Base-by-base conservation (phyloP, 2,888 invertebrate genomes). In the Stenoptilia bipunctidactyla region DNA sequence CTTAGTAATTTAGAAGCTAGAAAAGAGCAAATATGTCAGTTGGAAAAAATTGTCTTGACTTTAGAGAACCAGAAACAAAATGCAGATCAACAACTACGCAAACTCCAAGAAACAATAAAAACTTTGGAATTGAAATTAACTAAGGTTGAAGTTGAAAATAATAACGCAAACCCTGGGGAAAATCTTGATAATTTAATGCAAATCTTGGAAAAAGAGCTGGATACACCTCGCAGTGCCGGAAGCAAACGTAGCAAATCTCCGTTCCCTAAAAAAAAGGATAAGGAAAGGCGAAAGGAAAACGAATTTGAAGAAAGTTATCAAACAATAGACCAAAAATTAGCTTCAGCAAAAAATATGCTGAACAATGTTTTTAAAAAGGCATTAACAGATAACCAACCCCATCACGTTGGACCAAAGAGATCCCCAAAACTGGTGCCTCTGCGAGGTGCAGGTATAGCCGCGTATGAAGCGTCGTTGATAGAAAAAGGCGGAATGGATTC, bases 181-280 rank as follows among this genome's bases (percentile, higher is more conserved):
- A 67, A 75, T 41, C 51, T 83, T 13, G 75, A 80, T 45, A 65
- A 60, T 43, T 56, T 83, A 37, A 73, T 82, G 13, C 71, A 72
- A 59, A 70, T 71, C 34, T 60, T 82, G 5, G 83, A 82, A 61
- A 62, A 74, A 15, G 83, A 83, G 53, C 50, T 83, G 37, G 66
- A 58, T 30, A 52, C 60, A 15, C 57, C 71, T 27, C 34, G 52
- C 3, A 45, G 52, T 13, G 14, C 33, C 39, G n/a, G 43, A 36
- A 20, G 3, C 3, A 20, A 20, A 20, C 15, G 20, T 14, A 39
- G 15, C 27, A 40, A 13, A 15, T 8, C n/a, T 15, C 5, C 8
- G 3, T 3, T 20, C 3, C 14, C 15, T 38, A 15, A 8, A 1
- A 3, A 3, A 20, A 20, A 20, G 8, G 8, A 20, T 8, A 20